These are phyloP conservation scores for Psettodes erumei DNA, from an alignment of 2,113 vertebrate species.

Conservation along the genomic window DNA sequence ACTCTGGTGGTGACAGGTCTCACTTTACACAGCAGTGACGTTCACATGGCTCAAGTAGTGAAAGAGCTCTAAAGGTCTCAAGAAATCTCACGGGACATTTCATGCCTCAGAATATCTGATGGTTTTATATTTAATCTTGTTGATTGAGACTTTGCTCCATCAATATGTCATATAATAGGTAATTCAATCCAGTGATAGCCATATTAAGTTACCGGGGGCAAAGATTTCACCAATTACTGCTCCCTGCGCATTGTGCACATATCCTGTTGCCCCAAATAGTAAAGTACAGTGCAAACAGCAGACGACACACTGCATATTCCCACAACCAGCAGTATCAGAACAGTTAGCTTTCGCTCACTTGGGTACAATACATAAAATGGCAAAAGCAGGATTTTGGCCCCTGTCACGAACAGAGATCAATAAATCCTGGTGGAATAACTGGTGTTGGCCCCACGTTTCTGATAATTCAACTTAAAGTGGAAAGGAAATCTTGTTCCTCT, in stretches of 20 bases:
- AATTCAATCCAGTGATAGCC: too few species aligned
- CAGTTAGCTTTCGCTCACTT: neutral
- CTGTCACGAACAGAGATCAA: too few species aligned
- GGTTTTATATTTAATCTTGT: neutral
- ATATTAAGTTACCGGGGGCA: neutral
- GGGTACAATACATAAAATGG: neutral
- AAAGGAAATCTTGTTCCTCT: too few species aligned
- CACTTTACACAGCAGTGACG: conserved; percentile 22
- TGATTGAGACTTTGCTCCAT: neutral
- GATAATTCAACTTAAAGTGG: too few species aligned
- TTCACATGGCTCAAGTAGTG: neutral
- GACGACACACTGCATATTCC: neutral
- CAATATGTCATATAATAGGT: too few species aligned
- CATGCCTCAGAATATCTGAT: neutral
- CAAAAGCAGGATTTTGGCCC: too few species aligned
- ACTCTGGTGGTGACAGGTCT: conserved; percentile 26
- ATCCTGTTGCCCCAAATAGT: neutral
- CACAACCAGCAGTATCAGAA: neutral
- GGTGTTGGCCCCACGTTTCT: too few species aligned
- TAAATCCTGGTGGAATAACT: too few species aligned
- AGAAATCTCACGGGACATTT: neutral
- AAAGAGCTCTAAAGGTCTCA: neutral
- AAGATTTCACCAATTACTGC: too few species aligned
- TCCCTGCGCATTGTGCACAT: neutral
- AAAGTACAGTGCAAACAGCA: neutral